Evolutionary conservation across 2,888 invertebrate genomes (phyloP).

Genomic region (Galerucella nymphaeae): DNA sequence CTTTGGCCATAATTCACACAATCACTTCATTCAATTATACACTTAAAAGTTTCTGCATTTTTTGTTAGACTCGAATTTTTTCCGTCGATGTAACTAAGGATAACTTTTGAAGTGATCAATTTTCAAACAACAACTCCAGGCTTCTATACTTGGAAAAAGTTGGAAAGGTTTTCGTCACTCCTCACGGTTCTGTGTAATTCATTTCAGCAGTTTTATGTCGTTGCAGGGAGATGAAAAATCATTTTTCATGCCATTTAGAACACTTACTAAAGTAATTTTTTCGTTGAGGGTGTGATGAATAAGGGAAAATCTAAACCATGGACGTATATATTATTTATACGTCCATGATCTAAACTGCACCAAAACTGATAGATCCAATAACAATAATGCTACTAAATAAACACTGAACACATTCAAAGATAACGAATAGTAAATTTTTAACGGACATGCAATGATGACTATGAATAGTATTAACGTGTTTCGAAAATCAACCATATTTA

Average conservation of each 20-base stretch:
- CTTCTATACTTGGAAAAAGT: constrained; percentile 40
- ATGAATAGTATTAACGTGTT: no score
- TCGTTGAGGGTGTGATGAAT: background rate
- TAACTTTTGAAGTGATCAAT: constrained; percentile 50
- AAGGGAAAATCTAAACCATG: no score
- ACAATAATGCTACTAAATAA: no score
- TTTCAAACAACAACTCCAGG: constrained; percentile 42
- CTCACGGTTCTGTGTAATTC: constrained; percentile 7
- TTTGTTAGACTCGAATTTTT: constrained; percentile 38
- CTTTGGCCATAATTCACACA: constrained; percentile 44
- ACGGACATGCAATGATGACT: no score
- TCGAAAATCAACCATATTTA: no score
- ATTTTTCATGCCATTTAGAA: constrained; percentile 2
- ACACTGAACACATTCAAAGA: no score
- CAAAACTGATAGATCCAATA: no score
- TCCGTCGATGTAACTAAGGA: constrained; percentile 46
- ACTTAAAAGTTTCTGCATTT: constrained; percentile 41
- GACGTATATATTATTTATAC: no score
- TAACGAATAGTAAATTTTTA: no score
- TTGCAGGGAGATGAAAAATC: constrained; percentile 6
- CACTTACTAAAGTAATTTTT: constrained; percentile 1
- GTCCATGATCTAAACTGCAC: no score
- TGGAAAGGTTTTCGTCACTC: constrained; percentile 23
- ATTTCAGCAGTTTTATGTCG: background rate
- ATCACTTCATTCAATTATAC: constrained; percentile 47